Base-by-base conservation (phyloP, 2,797 vertebrate species). In the Aphelocoma californica region DNA sequence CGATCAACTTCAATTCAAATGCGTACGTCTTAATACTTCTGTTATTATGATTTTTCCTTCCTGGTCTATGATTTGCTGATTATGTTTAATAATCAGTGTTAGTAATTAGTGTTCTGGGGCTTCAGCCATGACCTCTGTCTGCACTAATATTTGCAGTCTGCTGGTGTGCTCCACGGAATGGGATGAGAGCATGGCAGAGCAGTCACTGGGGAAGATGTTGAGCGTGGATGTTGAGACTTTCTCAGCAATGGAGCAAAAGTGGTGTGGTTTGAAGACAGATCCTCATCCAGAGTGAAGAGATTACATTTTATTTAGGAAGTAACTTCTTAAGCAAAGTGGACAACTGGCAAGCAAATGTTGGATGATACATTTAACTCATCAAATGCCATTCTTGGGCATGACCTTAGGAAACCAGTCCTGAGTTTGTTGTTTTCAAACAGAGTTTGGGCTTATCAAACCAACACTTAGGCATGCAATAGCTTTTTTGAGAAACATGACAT, bases 221-320 rank as follows among this genome's bases (percentile, higher is more conserved):
- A 65, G 14, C 0, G 0, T 12, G 47, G 14, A 25, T 34, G 13
- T 5, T 61, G 54, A 36, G n/a, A 4, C 17, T 51, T 73, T 67
- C 15, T 51, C 69, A 40, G 61, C 15, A 54, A 56, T 13, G 19
- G 50, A 65, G 31, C 1, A 58, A 20, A 18, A 50, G 9, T 16
- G 28, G 18, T 3, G 4, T 54, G 54, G 25, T 70, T 74, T 73
- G 82, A 80, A 77, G 54, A 32, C 12, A 72, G 50, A 15, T 56
- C 6, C 31, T 75, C 8, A 1, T 15, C 40, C 62, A 44, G 40
- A 21, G 14, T 45, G 50, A 93, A 81, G 45, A 53, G 21, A 69
- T 38, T 21, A 6, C 7, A 12, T 56, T 93, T 84, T 80, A 16
- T 91, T 87, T 53, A 48, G 67, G 78, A 81, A 65, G 12, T 24